Percentiles rank a stretch among this genome's conserved stretches.
Evolutionary conservation across 2,113 vertebrate species (phyloP).

Genomic region (Laticauda colubrina): DNA sequence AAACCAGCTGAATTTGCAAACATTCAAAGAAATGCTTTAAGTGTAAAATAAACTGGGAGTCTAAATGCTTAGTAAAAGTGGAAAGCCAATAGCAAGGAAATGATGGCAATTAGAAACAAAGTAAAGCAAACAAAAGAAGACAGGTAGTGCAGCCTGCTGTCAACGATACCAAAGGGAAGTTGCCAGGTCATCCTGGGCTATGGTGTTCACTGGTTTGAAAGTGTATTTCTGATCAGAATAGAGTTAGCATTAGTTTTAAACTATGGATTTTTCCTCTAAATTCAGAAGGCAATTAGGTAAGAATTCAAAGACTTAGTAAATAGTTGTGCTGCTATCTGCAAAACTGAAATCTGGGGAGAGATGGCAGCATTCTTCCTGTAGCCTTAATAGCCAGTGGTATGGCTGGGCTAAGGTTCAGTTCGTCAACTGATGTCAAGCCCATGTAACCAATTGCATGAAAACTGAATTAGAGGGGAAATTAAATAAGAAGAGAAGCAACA

Average conservation of each 20-base stretch:
- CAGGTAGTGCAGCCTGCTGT: not conserved
- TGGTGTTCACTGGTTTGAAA: not conserved
- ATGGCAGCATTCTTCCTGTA: not conserved
- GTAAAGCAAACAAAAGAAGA: not conserved
- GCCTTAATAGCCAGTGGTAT: not conserved
- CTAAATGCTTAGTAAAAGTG: not conserved
- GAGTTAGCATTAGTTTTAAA: not conserved
- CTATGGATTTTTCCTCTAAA: not conserved
- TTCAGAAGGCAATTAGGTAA: not conserved
- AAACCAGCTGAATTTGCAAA: not conserved
- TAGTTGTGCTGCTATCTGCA: not conserved
- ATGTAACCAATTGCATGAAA: not conserved
- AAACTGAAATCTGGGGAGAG: not conserved
- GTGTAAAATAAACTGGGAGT: slow-evolving; percentile 17
- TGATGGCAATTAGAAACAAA: not conserved
- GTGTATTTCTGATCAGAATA: not conserved
- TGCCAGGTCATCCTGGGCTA: not conserved
- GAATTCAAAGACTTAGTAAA: not conserved
- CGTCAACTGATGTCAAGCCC: not conserved
- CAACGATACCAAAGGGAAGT: not conserved
- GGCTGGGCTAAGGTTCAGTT: not conserved
- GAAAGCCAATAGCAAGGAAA: not conserved
- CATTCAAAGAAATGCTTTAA: slow-evolving; percentile 19
- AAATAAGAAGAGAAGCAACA: not conserved
- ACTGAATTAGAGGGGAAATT: not conserved